These are phyloP conservation scores for Hyperoplus lanceolatus DNA, from an alignment of 2,797 vertebrate species.

Conservation along the genomic window DNA sequence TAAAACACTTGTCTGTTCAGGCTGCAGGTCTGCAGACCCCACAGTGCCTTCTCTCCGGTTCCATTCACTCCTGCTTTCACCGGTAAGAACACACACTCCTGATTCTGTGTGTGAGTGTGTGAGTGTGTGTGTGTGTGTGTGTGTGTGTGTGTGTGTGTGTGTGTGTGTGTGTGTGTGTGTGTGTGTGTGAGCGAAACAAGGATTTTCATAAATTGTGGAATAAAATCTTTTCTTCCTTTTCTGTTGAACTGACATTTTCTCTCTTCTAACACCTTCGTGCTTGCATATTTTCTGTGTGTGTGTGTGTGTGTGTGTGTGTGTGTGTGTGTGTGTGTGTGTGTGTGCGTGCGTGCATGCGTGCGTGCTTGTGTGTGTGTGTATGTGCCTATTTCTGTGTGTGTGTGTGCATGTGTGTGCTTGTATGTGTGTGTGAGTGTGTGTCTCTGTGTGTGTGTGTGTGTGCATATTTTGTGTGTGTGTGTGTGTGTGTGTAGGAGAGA, in stretches of 20 bases:
- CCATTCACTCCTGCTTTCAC: slow-evolving; percentile 92
- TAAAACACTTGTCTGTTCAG: slow-evolving; percentile 72
- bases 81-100: slow-evolving; percentile 80
- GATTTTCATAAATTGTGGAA: not conserved
- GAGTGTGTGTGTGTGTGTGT: slow-evolving; percentile 1
- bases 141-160: slow-evolving; percentile 3
- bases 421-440: slow-evolving; percentile 30
- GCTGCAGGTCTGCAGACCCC: slow-evolving; percentile 90
- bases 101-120: not conserved
- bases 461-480: slow-evolving; percentile 15
- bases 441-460: slow-evolving; percentile 27
- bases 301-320: too few species aligned
- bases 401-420: slow-evolving; percentile 2
- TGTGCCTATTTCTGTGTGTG: slow-evolving; percentile 3
- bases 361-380: slow-evolving; percentile 62
- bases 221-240: not conserved
- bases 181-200: not conserved
- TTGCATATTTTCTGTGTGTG: slow-evolving; percentile 21
- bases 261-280: slow-evolving; percentile 35
- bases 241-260: not conserved
- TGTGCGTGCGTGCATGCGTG: slow-evolving; percentile 15
- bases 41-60: slow-evolving; percentile 93
- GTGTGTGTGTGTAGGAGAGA: slow-evolving; percentile 88
- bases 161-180: slow-evolving; percentile 63
- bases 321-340: slow-evolving; percentile 26